phyloP scores from a whole-genome alignment of 2,888 invertebrate species.

The Coleophora deauratella region DNA sequence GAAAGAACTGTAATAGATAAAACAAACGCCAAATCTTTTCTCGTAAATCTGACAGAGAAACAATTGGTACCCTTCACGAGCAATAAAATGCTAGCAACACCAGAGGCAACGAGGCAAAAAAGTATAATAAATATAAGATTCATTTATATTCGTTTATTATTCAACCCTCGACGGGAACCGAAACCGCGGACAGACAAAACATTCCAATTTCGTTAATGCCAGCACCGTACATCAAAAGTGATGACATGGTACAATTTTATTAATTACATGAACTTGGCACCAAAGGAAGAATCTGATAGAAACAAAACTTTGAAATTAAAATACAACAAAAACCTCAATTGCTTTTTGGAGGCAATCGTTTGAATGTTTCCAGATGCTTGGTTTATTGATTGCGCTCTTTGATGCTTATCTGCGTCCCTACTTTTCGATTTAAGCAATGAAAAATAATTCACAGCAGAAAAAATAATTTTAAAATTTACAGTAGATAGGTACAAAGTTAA shows the following conservation, averaged over 20 bases:
- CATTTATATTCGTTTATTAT: conserved; percentile 69
- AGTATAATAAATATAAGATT: conserved; percentile 73
- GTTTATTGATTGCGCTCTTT: conserved; percentile 51
- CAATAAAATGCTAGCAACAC: conserved; percentile 70
- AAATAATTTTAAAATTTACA: too few species aligned
- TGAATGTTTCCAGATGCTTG: conserved; percentile 51
- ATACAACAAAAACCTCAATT: conserved; percentile 52
- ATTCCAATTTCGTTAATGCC: conserved; percentile 16
- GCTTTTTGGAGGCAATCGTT: conserved; percentile 49
- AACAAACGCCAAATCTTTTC: conserved; percentile 67
- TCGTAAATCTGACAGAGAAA: conserved; percentile 73
- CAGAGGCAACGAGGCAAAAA: conserved; percentile 61
- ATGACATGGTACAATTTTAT: conserved; percentile 6
- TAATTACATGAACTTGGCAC: conserved; percentile 5
- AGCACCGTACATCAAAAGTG: conserved; percentile 6
- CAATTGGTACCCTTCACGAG: conserved; percentile 73
- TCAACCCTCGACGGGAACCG: conserved; percentile 49
- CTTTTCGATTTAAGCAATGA: too few species aligned
- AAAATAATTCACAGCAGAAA: too few species aligned
- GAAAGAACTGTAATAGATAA: conserved; percentile 54
- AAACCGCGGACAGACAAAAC: conserved; percentile 42
- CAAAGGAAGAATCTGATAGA: conserved; percentile 10
- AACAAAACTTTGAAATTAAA: conserved; percentile 56
- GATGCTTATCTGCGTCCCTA: conserved; percentile 23
- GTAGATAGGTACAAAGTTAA: too few species aligned